Conservation (phyloP, 2,113 vertebrate species). For the Dasypus novemcinctus region DNA sequence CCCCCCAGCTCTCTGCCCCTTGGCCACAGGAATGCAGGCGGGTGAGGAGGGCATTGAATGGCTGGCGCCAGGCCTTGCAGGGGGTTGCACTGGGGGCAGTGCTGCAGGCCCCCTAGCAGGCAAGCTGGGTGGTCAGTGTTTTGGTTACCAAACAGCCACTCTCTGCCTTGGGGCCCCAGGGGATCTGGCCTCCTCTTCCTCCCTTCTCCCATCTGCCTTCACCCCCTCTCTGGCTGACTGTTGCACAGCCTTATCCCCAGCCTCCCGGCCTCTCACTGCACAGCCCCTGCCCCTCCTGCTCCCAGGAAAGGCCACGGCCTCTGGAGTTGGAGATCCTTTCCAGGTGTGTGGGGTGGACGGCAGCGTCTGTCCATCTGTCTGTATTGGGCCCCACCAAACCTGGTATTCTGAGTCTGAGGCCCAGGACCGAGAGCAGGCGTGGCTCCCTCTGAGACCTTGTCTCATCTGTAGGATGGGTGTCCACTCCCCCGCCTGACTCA, state of each 20-base stretch:
- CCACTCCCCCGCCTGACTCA: not conserved
- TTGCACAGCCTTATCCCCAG: not conserved
- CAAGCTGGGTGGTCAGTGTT: not conserved
- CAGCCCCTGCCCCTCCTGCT: not conserved
- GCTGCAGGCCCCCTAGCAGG: not conserved
- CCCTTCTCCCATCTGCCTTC: not conserved
- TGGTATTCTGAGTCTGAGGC: too few relatives aligned
- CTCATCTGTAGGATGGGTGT: not conserved
- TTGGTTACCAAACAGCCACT: not conserved
- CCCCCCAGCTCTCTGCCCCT: not conserved
- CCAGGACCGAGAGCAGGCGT: not conserved
- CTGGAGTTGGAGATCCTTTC: not conserved
- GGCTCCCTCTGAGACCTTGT: not conserved
- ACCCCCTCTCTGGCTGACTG: not conserved
- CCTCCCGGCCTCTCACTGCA: not conserved
- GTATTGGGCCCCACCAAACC: too few relatives aligned
- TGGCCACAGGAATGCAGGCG: not conserved
- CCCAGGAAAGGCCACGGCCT: not conserved
- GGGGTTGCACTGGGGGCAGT: not conserved
- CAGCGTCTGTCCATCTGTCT: not conserved
- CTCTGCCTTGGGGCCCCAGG: not conserved
- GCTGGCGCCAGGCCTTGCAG: not conserved
- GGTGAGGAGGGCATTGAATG: not conserved
- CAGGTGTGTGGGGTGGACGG: not conserved
- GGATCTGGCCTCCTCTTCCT: not conserved